phyloP scores from a whole-genome alignment of 2,888 invertebrate species.

The Polydrusus cervinus region DNA sequence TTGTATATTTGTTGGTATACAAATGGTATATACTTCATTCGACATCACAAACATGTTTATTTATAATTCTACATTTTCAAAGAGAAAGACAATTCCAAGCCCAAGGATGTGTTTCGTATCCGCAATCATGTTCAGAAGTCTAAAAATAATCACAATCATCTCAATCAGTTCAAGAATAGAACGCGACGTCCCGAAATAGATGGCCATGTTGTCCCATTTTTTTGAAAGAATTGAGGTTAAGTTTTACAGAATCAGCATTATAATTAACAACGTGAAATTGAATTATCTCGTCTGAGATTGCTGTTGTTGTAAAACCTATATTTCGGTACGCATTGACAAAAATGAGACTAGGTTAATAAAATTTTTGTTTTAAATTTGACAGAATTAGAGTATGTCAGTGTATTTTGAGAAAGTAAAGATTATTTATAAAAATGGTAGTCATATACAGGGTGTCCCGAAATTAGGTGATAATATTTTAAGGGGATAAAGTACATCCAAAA shows the following conservation, averaged over 20 bases:
- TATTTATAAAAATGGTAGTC: too few relatives aligned
- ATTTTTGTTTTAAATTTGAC: too few relatives aligned
- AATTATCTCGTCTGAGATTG: not conserved
- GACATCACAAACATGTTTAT: too few relatives aligned
- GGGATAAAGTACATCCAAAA: too few relatives aligned
- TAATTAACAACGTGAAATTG: not conserved
- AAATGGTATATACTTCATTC: too few relatives aligned
- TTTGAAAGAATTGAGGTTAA: constrained; percentile 4
- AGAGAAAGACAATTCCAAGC: not conserved
- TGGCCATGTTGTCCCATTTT: not conserved
- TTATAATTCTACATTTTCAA: too few relatives aligned
- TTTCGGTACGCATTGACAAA: not conserved
- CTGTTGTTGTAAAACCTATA: not conserved
- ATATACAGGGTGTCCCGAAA: too few relatives aligned
- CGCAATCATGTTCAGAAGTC: constrained; percentile 18
- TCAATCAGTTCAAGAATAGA: constrained; percentile 20
- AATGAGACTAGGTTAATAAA: too few relatives aligned
- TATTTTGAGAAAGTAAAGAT: too few relatives aligned
- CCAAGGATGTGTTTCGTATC: constrained; percentile 27
- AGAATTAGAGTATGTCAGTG: too few relatives aligned
- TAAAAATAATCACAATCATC: not conserved
- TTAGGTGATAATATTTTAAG: too few relatives aligned
- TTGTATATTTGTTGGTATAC: too few relatives aligned
- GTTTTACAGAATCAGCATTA: not conserved
- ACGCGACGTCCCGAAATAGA: constrained; percentile 15